Base-by-base conservation (phyloP, 1,140 invertebrate species). In the Cherax quadricarinatus region DNA sequence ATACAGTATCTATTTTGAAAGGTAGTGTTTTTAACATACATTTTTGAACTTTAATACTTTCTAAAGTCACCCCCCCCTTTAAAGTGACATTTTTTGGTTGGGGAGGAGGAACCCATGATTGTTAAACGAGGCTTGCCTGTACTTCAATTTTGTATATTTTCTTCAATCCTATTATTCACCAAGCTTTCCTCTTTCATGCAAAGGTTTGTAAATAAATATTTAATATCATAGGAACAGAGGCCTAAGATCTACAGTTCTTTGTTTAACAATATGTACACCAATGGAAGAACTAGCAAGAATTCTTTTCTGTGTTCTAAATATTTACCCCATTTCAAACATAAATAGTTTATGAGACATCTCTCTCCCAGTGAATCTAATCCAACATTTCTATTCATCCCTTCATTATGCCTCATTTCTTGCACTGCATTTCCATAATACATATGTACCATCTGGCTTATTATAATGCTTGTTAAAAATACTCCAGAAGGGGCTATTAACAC, bases 281-380 rank as follows among this genome's bases (percentile, higher is more conserved):
- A 75, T 75, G 70, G 70, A 75, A 75, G 70, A 75, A 75, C 70
- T 30, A 75, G 70, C 21, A 75, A 21, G 70, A 75, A 30, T 30
- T 75, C 1, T 30, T 73, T 75, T 24, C 4, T 30, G 30, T 75
- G 30, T 75, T 12, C 70, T 30, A 75, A 21, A 30, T 12, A 24
- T 75, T 75, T 75, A 30, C 70, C 24, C 6, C 14, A 66, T 30
- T 75, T 9, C 12, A 6, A 70, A 21, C 10, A 12, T n/a, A 21
- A 21, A 1, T 30, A 12, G 9, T n/a, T 75, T 75, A 24, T 30
- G n/a, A 30, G 6, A 75, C 9, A 30, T 30, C 24, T 10, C 24
- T 41, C 30, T 41, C 30, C 30, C 30, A 41, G 30, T 41, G 30
- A 41, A 41, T 41, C 30, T 30, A 57, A 57, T 7, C 24, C n/a